Conservation (phyloP, 2,113 vertebrate species). For the Phoxinus phoxinus region DNA sequence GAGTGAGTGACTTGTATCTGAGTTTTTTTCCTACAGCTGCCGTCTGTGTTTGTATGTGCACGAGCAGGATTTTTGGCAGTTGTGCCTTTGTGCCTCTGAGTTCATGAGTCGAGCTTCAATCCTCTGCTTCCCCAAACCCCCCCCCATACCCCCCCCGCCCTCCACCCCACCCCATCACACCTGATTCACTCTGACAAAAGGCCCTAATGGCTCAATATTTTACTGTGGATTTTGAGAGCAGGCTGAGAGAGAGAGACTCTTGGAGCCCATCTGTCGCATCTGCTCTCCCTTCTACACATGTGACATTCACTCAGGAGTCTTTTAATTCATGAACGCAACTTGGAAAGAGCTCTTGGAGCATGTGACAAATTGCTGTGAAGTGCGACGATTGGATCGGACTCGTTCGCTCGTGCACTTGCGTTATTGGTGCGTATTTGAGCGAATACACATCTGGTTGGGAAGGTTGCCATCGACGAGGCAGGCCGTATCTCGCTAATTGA, state of each 20-base stretch:
- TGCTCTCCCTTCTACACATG: constrained; percentile 54
- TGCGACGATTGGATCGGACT: constrained; percentile 40
- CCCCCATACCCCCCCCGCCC: background rate
- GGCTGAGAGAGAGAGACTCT: constrained; percentile 28
- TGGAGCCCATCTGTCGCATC: constrained; percentile 59
- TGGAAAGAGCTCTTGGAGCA: constrained; percentile 42
- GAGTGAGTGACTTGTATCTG: constrained; percentile 21
- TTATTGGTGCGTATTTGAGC: background rate
- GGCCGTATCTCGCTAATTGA: background rate
- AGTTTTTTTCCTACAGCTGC: constrained; percentile 38
- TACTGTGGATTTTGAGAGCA: constrained; percentile 49
- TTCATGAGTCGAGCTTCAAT: constrained; percentile 47
- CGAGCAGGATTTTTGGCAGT: constrained; percentile 36
- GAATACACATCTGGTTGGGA: constrained; percentile 29
- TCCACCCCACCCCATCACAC: constrained; percentile 53
- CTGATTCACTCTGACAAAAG: constrained; percentile 66
- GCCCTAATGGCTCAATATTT: constrained; percentile 61
- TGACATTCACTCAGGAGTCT: constrained; percentile 56
- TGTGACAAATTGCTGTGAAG: constrained; percentile 61
- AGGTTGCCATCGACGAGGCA: background rate
- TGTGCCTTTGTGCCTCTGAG: constrained; percentile 35
- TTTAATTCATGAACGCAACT: constrained; percentile 57
- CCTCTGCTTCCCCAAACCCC: background rate
- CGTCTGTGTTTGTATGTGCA: constrained; percentile 40
- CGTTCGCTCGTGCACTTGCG: background rate